phyloP scores from a whole-genome alignment of 1,140 invertebrate genomes.

The Polypedilum pembai region DNA sequence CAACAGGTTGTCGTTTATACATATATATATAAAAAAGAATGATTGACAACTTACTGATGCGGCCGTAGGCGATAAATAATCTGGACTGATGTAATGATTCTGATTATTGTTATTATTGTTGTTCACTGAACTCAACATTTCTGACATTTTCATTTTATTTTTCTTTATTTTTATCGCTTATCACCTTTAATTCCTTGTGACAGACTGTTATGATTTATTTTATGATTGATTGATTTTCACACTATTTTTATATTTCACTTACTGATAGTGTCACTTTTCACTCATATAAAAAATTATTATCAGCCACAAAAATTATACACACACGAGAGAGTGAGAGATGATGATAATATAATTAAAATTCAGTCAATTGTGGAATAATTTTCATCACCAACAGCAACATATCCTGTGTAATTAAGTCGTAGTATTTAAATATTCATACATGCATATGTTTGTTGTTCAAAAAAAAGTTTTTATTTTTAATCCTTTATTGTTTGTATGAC shows the following conservation, averaged over 20 bases:
- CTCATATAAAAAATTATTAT: background rate
- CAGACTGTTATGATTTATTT: background rate
- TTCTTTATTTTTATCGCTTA: background rate
- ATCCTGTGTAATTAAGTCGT: too few species aligned
- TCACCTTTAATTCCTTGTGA: slow-evolving; percentile 5
- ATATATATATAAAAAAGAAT: background rate
- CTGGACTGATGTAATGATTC: slow-evolving; percentile 20
- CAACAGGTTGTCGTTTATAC: slow-evolving; percentile 2
- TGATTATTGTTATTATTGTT: slow-evolving; percentile 1
- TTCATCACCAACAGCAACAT: too few species aligned
- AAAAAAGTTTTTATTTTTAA: background rate
- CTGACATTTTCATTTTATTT: slow-evolving; percentile 21
- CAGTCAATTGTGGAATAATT: too few species aligned
- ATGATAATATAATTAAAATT: too few species aligned
- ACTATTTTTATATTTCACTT: background rate
- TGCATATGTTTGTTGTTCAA: background rate
- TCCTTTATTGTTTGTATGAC: slow-evolving; percentile 17
- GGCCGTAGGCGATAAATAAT: slow-evolving; percentile 21
- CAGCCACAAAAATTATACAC: too few species aligned
- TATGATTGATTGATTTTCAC: background rate
- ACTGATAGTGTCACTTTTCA: background rate
- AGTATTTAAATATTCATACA: background rate
- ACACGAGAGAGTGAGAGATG: too few species aligned
- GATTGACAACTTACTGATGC: slow-evolving; percentile 26
- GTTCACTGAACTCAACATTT: slow-evolving; percentile 26